A percentile compares a stretch with the other conserved stretches of the same genome.
Evolutionary conservation across 2,113 vertebrate species (phyloP).

Genomic region (Podarcis cretensis): DNA sequence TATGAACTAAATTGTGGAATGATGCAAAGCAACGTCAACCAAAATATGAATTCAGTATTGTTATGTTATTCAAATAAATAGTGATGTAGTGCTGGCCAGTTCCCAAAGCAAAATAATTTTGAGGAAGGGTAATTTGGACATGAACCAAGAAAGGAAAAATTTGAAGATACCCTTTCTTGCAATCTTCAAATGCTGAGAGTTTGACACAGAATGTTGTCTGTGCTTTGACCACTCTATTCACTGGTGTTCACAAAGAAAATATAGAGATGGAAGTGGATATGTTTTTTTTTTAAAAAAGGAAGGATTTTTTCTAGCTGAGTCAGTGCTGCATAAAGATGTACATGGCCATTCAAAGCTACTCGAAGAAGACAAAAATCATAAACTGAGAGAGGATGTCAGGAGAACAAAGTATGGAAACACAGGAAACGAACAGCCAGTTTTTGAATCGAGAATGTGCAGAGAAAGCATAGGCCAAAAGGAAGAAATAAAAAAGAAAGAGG

Average conservation of each 20-base stretch:
- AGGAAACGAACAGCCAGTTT: slow-evolving; percentile 2
- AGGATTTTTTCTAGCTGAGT: slow-evolving; percentile 17
- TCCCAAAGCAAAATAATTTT: slow-evolving; percentile 13
- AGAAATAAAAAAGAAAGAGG: slow-evolving; percentile 37
- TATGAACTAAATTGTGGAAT: background rate
- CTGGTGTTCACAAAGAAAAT: background rate
- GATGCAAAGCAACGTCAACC: background rate
- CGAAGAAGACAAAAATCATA: background rate
- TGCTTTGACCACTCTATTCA: slow-evolving; percentile 2
- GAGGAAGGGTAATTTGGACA: slow-evolving; percentile 17
- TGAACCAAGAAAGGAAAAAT: background rate
- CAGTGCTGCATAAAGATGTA: slow-evolving; percentile 8
- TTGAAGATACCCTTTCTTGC: no score
- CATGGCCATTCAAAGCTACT: background rate
- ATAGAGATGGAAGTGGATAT: slow-evolving; percentile 8
- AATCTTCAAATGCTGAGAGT: background rate
- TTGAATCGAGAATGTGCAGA: slow-evolving; percentile 28
- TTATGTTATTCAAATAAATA: slow-evolving; percentile 24
- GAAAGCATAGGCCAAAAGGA: slow-evolving; percentile 1
- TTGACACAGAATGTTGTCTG: background rate
- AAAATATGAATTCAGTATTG: slow-evolving; percentile 8
- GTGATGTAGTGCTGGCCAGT: background rate
- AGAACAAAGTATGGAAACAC: background rate
- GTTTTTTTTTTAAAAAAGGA: background rate
- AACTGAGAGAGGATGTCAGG: background rate